Percentiles rank a stretch among this genome's conserved stretches.
These are phyloP conservation scores for Planiliza haematocheilus DNA, from an alignment of 2,113 vertebrate species.

Conservation along the genomic window DNA sequence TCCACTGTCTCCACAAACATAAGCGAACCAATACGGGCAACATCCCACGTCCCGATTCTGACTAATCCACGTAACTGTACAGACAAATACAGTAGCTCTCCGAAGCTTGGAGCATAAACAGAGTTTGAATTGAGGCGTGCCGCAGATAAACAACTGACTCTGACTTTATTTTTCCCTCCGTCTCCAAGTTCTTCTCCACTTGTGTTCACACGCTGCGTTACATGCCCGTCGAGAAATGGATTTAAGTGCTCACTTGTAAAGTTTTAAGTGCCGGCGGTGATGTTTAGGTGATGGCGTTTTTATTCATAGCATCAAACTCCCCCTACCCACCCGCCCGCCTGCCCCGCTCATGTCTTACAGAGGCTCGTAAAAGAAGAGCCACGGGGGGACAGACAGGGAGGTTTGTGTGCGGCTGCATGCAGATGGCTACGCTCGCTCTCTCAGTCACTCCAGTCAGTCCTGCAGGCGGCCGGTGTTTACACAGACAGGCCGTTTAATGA, in stretches of 20 bases:
- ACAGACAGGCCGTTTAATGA: slow-evolving; percentile 66
- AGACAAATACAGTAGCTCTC: no score
- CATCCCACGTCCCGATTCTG: no score
- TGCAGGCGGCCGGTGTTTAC: slow-evolving; percentile 60
- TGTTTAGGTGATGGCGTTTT: slow-evolving; percentile 51
- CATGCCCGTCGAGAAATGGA: slow-evolving; percentile 37
- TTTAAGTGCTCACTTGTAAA: slow-evolving; percentile 50
- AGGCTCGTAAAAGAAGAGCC: slow-evolving; percentile 47
- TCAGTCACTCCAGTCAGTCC: slow-evolving; percentile 52
- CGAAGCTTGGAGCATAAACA: no score
- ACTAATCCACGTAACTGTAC: no score
- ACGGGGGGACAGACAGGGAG: slow-evolving; percentile 4
- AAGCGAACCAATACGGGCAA: no score
- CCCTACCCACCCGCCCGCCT: not conserved
- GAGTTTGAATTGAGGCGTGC: no score
- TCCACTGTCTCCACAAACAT: no score
- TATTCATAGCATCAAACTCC: slow-evolving; percentile 49
- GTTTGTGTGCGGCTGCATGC: slow-evolving; percentile 32
- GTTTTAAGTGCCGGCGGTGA: slow-evolving; percentile 41
- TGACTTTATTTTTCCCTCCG: not conserved
- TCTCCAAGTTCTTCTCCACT: not conserved
- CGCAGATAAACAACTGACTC: no score
- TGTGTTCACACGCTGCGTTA: slow-evolving; percentile 6
- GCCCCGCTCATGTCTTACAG: not conserved
- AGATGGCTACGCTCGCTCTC: slow-evolving; percentile 41